Conservation (phyloP, 2,113 vertebrate species). For the Ancistrus triradiatus region DNA sequence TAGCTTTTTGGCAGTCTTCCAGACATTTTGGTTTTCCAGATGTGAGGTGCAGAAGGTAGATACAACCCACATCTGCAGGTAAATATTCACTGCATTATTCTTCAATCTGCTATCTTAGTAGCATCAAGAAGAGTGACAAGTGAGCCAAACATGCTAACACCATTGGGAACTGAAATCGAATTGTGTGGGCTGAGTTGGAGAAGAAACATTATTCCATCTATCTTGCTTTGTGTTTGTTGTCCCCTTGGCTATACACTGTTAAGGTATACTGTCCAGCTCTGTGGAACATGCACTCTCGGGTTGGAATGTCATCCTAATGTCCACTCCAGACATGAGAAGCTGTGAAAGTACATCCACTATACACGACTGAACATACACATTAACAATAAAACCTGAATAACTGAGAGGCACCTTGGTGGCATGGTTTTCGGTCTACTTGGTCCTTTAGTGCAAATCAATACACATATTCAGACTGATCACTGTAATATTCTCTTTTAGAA, state of each 20-base stretch:
- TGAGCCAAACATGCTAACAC: constrained; percentile 32
- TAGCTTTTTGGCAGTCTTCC: not conserved
- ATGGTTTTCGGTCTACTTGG: too few relatives aligned
- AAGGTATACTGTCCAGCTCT: constrained; percentile 40
- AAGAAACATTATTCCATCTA: constrained; percentile 38
- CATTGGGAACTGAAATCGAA: constrained; percentile 21
- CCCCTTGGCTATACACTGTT: constrained; percentile 33
- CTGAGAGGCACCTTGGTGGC: too few relatives aligned
- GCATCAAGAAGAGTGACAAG: constrained; percentile 19
- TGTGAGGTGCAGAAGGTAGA: not conserved
- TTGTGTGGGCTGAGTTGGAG: constrained; percentile 36
- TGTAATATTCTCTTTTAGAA: too few relatives aligned
- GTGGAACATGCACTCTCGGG: constrained; percentile 22
- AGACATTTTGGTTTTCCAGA: constrained; percentile 13
- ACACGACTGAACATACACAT: too few relatives aligned
- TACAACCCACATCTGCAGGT: too few relatives aligned
- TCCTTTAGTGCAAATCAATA: too few relatives aligned
- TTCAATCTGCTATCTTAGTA: constrained; percentile 16
- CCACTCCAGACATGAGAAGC: constrained; percentile 36
- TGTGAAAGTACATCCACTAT: constrained; percentile 20
- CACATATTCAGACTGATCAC: too few relatives aligned
- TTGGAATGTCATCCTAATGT: constrained; percentile 46
- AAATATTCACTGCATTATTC: constrained; percentile 12
- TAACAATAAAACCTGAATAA: too few relatives aligned
- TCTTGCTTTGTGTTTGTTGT: constrained; percentile 23